Evolutionary conservation across 1,140 invertebrate species (phyloP).

Genomic region (Leptopilina boulardi): DNA sequence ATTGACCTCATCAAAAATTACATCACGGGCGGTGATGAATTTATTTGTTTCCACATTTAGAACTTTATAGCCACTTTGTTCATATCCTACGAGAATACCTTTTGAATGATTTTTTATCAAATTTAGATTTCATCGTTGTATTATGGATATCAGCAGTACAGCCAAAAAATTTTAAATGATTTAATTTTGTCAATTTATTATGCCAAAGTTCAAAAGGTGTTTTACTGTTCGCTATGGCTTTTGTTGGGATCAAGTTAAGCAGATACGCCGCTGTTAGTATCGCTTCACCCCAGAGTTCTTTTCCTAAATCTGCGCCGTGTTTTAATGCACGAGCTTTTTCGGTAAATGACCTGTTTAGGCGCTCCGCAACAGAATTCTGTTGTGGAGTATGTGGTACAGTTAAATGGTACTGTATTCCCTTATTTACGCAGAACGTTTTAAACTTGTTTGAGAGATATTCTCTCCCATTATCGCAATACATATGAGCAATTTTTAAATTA

Average conservation of each 20-base stretch:
- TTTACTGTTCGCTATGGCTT: not conserved
- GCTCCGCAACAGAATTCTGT: not conserved
- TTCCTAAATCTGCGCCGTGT: not conserved
- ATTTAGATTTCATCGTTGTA: conserved; percentile 67
- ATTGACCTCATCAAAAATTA: conserved; percentile 69
- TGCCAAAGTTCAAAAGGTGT: conserved; percentile 35
- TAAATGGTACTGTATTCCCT: conserved; percentile 40
- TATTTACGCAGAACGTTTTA: conserved; percentile 41
- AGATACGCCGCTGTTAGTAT: conserved; percentile 69
- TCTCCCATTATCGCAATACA: conserved; percentile 60
- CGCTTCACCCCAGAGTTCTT: conserved; percentile 54
- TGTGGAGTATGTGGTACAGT: not conserved
- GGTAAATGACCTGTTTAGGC: conserved; percentile 58
- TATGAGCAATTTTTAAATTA: conserved; percentile 62
- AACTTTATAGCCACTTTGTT: conserved; percentile 72
- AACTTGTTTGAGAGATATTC: conserved; percentile 38
- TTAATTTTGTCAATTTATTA: conserved; percentile 65
- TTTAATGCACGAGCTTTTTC: conserved; percentile 44
- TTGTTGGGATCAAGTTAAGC: conserved; percentile 50
- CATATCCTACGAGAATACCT: conserved; percentile 69
- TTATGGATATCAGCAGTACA: conserved; percentile 67
- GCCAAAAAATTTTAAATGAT: conserved; percentile 73
- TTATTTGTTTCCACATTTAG: conserved; percentile 63
- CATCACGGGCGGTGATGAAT: conserved; percentile 66
- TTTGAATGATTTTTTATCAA: conserved; percentile 70